Conservation (phyloP, 1,140 invertebrate species). For the Reticulitermes speratus region DNA sequence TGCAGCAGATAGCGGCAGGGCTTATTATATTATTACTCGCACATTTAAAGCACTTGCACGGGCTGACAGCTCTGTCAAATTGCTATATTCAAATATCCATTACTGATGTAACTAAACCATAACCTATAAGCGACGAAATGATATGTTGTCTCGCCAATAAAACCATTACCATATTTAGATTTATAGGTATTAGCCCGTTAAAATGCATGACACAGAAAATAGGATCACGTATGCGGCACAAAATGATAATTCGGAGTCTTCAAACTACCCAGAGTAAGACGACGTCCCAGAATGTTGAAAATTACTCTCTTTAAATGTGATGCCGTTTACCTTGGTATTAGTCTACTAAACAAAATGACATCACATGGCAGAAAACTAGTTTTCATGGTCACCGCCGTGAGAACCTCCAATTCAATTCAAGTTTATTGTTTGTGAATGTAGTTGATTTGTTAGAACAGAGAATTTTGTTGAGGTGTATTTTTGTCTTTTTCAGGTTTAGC, state of each 20-base stretch:
- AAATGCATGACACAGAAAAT: not conserved
- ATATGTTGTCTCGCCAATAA: not conserved
- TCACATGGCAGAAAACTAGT: no score
- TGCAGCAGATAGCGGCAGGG: no score
- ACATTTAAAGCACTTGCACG: no score
- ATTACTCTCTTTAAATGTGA: no score
- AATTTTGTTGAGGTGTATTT: not conserved
- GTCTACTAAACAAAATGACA: no score
- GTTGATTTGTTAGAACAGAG: not conserved
- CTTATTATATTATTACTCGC: no score
- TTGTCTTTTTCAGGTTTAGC: slow-evolving; percentile 23
- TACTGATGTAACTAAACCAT: not conserved
- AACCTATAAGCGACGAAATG: not conserved
- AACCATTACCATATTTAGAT: not conserved
- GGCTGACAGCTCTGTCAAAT: no score
- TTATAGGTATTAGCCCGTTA: not conserved
- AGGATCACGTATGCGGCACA: not conserved
- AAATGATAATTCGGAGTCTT: not conserved
- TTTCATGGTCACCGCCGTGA: no score
- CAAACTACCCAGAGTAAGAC: not conserved
- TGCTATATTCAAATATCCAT: no score
- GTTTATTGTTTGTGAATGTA: not conserved
- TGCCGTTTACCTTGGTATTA: no score
- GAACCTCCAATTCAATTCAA: no score
- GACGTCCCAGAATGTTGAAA: no score